phyloP scores from a whole-genome alignment of 2,888 invertebrate genomes.

The Spisula solida region DNA sequence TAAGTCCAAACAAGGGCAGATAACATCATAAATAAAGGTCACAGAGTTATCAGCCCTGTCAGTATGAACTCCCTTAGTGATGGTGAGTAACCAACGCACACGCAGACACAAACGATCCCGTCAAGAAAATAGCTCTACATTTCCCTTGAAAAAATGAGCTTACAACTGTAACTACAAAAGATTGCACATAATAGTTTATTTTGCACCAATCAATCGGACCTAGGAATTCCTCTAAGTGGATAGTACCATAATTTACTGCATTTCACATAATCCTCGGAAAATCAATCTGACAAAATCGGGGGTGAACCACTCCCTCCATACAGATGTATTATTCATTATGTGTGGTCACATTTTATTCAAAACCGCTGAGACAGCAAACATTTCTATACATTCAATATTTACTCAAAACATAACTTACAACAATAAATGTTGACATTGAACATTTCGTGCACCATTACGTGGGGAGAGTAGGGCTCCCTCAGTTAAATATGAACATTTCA shows the following conservation, averaged over 20 bases:
- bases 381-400: not conserved
- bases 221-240: not conserved
- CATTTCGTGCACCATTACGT: not conserved
- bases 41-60: too few relatives aligned
- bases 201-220: not conserved
- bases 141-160: too few relatives aligned
- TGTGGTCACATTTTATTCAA: not conserved
- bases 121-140: too few relatives aligned
- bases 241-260: too few relatives aligned
- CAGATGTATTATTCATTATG: not conserved
- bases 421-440: not conserved
- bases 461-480: not conserved
- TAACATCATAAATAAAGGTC: too few relatives aligned
- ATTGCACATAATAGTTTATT: constrained; percentile 2
- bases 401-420: not conserved
- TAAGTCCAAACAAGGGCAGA: too few relatives aligned
- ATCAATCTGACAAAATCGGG: not conserved
- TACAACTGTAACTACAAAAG: not conserved
- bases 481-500: not conserved
- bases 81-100: too few relatives aligned
- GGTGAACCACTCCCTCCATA: not conserved
- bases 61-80: too few relatives aligned
- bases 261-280: too few relatives aligned
- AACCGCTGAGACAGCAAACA: too few relatives aligned
- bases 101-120: too few relatives aligned